Conservation (phyloP, 2,888 invertebrate species). For the Hololepta plana region DNA sequence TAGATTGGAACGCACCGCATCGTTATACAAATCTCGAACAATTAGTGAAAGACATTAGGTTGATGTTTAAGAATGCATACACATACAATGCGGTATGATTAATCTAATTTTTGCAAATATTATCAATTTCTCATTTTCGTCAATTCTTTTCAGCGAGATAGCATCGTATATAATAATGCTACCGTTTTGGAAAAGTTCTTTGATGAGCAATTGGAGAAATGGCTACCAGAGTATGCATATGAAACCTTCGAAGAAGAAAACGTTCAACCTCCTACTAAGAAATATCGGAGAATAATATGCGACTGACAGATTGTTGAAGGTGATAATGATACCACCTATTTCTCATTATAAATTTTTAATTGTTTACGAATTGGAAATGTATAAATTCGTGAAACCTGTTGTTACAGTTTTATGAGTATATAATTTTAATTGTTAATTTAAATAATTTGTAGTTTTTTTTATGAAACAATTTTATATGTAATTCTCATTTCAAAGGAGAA, state of each 20-base stretch:
- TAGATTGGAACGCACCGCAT: slow-evolving; percentile 51
- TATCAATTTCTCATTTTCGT: slow-evolving; percentile 4
- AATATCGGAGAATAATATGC: slow-evolving; percentile 30
- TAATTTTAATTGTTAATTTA: neutral
- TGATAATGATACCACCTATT: too few species aligned
- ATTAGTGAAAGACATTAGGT: slow-evolving; percentile 63
- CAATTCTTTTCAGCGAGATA: slow-evolving; percentile 41
- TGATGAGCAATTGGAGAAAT: slow-evolving; percentile 61
- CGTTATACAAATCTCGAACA: slow-evolving; percentile 59
- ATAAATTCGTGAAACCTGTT: neutral
- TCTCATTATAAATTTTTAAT: too few species aligned
- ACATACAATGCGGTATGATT: slow-evolving; percentile 55
- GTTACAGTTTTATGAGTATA: slow-evolving; percentile 1
- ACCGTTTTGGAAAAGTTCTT: slow-evolving; percentile 72
- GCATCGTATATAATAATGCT: slow-evolving; percentile 59
- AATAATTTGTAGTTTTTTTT: slow-evolving; percentile 1
- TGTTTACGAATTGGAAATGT: too few species aligned
- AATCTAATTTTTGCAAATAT: neutral
- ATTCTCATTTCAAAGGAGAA: slow-evolving; percentile 1
- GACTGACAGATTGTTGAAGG: too few species aligned
- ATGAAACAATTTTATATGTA: slow-evolving; percentile 1
- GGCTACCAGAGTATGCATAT: slow-evolving; percentile 59
- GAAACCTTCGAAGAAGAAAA: slow-evolving; percentile 32
- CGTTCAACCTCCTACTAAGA: slow-evolving; percentile 30
- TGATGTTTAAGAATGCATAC: slow-evolving; percentile 79